Percentiles rank a stretch among this genome's conserved stretches.
These are phyloP conservation scores for Brachyistius frenatus DNA, from an alignment of 2,113 vertebrate species.

Conservation along the genomic window DNA sequence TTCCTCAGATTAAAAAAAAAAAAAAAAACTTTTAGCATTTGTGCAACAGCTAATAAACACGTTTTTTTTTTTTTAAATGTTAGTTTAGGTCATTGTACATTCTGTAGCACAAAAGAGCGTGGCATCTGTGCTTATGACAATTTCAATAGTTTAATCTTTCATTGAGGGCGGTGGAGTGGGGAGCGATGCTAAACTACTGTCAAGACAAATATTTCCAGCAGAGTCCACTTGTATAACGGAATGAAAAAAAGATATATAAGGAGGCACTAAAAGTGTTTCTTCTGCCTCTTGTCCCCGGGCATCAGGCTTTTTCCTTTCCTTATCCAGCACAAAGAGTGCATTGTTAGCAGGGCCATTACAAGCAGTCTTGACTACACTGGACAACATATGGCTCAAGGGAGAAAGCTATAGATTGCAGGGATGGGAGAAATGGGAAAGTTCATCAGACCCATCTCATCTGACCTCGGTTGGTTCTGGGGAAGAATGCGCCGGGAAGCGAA, in stretches of 20 bases:
- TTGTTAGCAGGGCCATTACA: constrained; percentile 95
- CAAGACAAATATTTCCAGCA: constrained; percentile 92
- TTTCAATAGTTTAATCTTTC: constrained; percentile 87
- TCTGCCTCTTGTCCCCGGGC: constrained; percentile 85
- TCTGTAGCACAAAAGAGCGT: constrained; percentile 57
- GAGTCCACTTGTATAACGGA: constrained; percentile 88
- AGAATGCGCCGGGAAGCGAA: constrained; percentile 87
- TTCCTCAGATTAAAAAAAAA: not conserved
- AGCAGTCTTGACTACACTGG: constrained; percentile 87
- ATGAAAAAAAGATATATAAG: constrained; percentile 80
- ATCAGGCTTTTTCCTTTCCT: constrained; percentile 91
- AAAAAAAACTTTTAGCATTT: constrained; percentile 42
- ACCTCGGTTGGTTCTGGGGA: constrained; percentile 87
- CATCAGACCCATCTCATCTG: constrained; percentile 94
- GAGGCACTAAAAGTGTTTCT: constrained; percentile 88
- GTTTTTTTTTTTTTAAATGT: constrained; percentile 61
- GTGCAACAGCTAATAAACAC: constrained; percentile 23
- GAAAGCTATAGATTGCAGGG: constrained; percentile 91
- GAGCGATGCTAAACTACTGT: constrained; percentile 86
- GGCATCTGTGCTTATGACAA: constrained; percentile 84
- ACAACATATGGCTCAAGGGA: constrained; percentile 91
- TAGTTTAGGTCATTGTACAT: constrained; percentile 47
- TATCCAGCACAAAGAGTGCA: constrained; percentile 95
- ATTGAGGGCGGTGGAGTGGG: constrained; percentile 69
- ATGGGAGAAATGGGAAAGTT: constrained; percentile 84